Evolutionary conservation across 2,888 invertebrate species (phyloP), one percentile per base, ranked within the genome.

Genomic region (Strigamia crassipes): DNA sequence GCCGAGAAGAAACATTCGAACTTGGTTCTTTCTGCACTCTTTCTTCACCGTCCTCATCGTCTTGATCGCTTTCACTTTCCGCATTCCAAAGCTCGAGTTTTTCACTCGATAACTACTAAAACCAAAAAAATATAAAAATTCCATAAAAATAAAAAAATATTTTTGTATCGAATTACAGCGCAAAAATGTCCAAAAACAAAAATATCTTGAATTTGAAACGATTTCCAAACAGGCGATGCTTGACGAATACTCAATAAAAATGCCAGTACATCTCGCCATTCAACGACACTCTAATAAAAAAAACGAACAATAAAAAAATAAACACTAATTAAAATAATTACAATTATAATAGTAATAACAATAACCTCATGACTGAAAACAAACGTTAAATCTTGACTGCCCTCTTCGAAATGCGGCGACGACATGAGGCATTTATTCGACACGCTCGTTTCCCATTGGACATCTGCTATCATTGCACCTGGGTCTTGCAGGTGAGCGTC

Each of bases 351-450:
- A n/a, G n/a, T n/a, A n/a, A n/a, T n/a, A n/a, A n/a, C n/a, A n/a
- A n/a, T 51, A 51, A 78, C 78, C 38, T 78, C 78, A 31, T 78
- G 31, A 15, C 15, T 31, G 9, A n/a, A 18, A 34, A 78, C 34
- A 34, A 38, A 3, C 23, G 6, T 9, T 6, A 31, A 78, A 78
- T 78, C 78, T 31, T 78, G 78, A 78, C 78, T 78, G 23, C 78
- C 78, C 5, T 78, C 34, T 31, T 78, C 78, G 6, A 78, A 34
- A 31, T 78, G 38, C 23, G 78, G 78, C 2, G 38, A 78, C 34
- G 78, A 34, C 78, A 78, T 78, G 34, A 78, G 38, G 12, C 18
- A 15, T 38, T 78, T 78, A 23, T 78, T 2, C 21, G 21, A 23
- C 4, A 78, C 31, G 31, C 78, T 5, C 18, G 27, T 78, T 34